Conservation (phyloP, 2,113 vertebrate genomes). For the Colossoma macropomum region DNA sequence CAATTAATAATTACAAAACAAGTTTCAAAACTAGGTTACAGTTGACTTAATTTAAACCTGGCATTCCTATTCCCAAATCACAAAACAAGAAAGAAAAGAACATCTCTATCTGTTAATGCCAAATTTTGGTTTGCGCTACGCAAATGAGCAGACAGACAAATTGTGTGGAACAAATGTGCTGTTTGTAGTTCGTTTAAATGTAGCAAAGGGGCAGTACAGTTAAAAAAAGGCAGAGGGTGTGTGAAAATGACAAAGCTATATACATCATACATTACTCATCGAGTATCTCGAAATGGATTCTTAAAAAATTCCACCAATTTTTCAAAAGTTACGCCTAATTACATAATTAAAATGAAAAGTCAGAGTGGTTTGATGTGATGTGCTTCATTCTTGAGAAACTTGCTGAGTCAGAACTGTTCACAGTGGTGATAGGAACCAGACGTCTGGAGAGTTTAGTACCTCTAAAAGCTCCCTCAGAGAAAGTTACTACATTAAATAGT, state of each 20-base stretch:
- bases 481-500: no score
- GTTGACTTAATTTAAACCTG: conserved; percentile 51
- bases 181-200: conserved; percentile 46
- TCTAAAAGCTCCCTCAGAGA: no score
- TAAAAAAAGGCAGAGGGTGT: conserved; percentile 38
- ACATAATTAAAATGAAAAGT: background rate
- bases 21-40: conserved; percentile 58
- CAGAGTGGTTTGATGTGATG: background rate
- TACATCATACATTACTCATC: conserved; percentile 35
- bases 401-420: no score
- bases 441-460: no score
- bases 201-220: conserved; percentile 45
- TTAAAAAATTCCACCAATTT: no score
- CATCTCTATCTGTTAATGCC: conserved; percentile 46
- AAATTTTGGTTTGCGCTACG: conserved; percentile 46
- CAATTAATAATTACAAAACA: conserved; percentile 58
- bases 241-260: conserved; percentile 35
- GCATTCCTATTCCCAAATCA: conserved; percentile 57
- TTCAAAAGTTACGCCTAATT: no score
- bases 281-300: conserved; percentile 28
- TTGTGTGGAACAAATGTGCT: conserved; percentile 8
- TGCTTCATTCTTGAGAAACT: no score
- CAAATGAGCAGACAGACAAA: conserved; percentile 53
- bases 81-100: conserved; percentile 6
- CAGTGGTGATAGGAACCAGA: no score